Evolutionary conservation across 2,113 vertebrate genomes (phyloP).

Genomic region (Heliornis fulica): DNA sequence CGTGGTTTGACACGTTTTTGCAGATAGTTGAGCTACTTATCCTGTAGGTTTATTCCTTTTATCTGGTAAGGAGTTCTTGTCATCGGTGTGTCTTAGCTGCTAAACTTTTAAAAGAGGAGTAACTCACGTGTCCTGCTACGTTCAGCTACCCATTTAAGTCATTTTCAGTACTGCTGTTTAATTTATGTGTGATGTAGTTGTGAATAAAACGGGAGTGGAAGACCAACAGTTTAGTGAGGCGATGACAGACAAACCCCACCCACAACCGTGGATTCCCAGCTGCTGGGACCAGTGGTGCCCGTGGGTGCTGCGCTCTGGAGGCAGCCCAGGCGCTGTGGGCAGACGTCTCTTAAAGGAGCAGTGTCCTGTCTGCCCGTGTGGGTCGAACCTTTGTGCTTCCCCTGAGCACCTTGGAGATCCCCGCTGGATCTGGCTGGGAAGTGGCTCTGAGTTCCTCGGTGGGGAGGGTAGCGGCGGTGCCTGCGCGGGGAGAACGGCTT

Average conservation of each 20-base stretch:
- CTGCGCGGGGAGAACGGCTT: fast-evolving
- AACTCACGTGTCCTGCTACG: fast-evolving
- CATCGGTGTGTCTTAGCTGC: neutral
- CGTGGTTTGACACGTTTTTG: neutral
- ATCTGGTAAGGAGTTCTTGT: neutral
- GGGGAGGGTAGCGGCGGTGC: neutral
- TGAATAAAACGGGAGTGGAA: neutral
- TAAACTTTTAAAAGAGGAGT: neutral
- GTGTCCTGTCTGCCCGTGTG: fast-evolving
- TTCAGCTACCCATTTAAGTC: neutral
- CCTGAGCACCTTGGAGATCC: neutral
- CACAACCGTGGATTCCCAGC: fast-evolving
- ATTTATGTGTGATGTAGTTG: fast-evolving
- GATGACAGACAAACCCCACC: fast-evolving
- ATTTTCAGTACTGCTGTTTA: neutral
- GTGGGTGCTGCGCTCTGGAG: fast-evolving
- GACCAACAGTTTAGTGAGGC: fast-evolving
- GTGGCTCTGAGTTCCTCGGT: fast-evolving
- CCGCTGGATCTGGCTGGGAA: neutral
- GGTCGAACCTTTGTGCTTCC: neutral
- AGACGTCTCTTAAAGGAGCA: fast-evolving
- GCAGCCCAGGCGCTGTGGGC: too few relatives aligned
- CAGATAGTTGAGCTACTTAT: neutral
- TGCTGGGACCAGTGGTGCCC: neutral
- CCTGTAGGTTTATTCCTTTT: neutral